These are phyloP conservation scores for Eolophus roseicapilla DNA, from an alignment of 2,113 vertebrate species.

Conservation along the genomic window DNA sequence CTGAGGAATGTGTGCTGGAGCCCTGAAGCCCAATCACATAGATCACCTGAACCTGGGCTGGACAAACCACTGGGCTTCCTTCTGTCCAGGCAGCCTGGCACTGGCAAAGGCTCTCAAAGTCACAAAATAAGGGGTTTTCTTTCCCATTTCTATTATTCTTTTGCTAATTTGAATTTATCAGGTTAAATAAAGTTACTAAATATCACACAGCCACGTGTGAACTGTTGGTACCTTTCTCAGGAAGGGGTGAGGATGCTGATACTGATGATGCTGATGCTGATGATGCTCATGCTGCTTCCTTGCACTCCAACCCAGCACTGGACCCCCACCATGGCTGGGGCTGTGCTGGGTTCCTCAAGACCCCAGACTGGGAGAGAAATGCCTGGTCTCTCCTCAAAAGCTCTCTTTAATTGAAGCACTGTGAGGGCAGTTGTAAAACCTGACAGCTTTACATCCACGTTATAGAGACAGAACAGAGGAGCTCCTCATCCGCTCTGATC, in stretches of 20 bases:
- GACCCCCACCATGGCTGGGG: background rate
- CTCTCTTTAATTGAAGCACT: background rate
- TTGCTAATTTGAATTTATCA: background rate
- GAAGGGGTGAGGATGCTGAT: background rate
- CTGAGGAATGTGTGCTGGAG: background rate
- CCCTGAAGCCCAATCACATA: background rate
- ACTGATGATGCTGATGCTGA: background rate
- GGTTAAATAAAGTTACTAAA: background rate
- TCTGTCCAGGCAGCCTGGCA: background rate
- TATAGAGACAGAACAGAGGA: background rate
- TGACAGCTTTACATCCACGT: background rate
- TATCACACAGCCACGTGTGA: rapidly evolving
- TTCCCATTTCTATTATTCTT: background rate
- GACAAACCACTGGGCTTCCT: background rate
- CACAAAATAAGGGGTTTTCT: rapidly evolving
- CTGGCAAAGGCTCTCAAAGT: background rate
- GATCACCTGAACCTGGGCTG: background rate
- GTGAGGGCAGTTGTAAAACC: background rate
- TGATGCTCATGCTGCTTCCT: rapidly evolving
- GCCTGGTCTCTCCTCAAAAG: background rate
- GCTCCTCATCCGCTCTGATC: background rate
- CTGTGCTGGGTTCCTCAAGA: background rate
- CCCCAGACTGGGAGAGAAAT: background rate
- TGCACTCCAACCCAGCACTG: rapidly evolving
- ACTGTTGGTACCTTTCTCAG: rapidly evolving